Percentiles rank a stretch among this genome's conserved stretches.
Conservation (phyloP, 2,797 vertebrate genomes). For the Gymnothorax reevesii region DNA sequence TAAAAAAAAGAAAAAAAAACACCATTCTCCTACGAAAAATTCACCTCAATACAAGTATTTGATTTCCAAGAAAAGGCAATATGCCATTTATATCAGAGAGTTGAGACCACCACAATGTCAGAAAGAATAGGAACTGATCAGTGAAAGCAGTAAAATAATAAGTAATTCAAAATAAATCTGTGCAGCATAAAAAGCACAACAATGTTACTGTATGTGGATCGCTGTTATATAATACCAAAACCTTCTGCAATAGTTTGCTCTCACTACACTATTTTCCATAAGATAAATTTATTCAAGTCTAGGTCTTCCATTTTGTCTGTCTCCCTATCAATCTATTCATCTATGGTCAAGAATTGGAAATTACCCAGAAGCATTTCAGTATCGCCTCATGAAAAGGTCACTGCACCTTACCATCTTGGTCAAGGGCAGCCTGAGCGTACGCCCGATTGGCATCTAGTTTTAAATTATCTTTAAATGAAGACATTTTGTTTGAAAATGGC, state of each 20-base stretch:
- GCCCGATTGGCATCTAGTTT: no score
- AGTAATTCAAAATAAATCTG: neutral
- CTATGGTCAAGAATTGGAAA: no score
- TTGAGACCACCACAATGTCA: neutral
- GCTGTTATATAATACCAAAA: neutral
- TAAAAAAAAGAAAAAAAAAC: no score
- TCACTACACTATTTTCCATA: neutral
- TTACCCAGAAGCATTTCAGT: no score
- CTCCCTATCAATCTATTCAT: no score
- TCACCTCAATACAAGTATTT: neutral
- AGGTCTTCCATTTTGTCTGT: no score
- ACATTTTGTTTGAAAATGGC: neutral
- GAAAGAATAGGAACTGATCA: neutral
- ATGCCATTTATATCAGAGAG: neutral
- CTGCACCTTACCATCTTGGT: no score
- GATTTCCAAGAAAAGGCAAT: neutral
- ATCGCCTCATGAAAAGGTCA: no score
- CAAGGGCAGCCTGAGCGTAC: no score
- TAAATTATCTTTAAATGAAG: neutral
- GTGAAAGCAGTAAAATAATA: neutral
- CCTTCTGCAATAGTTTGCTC: neutral
- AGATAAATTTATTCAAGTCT: no score
- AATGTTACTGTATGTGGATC: neutral
- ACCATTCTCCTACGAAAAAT: neutral
- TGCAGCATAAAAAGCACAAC: neutral